Conservation (phyloP, 2,797 vertebrate genomes). For the Dermochelys coriacea region DNA sequence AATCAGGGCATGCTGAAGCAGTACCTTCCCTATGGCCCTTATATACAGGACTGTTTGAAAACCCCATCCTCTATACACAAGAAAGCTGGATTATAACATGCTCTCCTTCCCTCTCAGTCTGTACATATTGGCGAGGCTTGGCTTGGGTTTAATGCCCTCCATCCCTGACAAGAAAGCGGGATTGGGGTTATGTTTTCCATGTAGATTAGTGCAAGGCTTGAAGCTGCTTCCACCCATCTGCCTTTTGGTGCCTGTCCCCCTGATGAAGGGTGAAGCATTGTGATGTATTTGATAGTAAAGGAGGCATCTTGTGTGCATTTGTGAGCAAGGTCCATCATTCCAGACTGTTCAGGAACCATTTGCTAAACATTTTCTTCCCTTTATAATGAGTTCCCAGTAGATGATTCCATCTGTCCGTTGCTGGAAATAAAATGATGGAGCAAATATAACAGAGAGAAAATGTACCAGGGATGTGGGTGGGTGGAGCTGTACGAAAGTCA, state of each 20-base stretch:
- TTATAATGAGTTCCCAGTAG: conserved; percentile 3
- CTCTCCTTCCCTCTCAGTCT: not conserved
- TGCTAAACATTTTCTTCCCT: not conserved
- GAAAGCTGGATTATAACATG: not conserved
- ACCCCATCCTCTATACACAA: too few species aligned
- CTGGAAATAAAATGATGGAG: not conserved
- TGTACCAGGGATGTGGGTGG: not conserved
- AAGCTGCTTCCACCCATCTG: not conserved
- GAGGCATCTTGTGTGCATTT: not conserved
- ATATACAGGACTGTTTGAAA: too few species aligned
- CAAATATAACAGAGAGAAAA: conserved; percentile 8
- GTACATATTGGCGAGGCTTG: not conserved
- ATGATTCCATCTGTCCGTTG: not conserved
- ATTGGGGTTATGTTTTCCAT: too few species aligned
- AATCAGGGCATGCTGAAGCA: not conserved
- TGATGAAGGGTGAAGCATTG: not conserved
- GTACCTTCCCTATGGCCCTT: not conserved
- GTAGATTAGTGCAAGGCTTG: not conserved
- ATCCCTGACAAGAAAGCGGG: not conserved
- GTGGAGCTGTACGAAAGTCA: not conserved
- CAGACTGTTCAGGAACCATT: conserved; percentile 14
- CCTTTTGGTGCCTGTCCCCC: not conserved
- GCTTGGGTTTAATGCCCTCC: not conserved
- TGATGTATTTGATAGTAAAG: not conserved
- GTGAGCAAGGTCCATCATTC: not conserved